These are phyloP conservation scores for Aleiodes testaceus DNA, from an alignment of 2,888 invertebrate genomes.

Conservation along the genomic window DNA sequence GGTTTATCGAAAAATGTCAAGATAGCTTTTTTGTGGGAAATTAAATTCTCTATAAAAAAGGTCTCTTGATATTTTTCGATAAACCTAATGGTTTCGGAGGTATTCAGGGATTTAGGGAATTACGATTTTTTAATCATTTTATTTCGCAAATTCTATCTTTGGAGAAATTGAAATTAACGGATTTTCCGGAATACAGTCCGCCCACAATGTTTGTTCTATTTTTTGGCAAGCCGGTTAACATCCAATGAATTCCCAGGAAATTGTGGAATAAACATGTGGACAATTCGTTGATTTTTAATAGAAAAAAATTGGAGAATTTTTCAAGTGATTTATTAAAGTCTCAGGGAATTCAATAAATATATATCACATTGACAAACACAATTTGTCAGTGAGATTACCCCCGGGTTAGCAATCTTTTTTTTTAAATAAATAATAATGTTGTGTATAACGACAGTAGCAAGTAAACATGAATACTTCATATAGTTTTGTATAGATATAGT, in stretches of 20 bases:
- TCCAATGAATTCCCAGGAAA: background rate
- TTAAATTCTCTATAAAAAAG: no score
- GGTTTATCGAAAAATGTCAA: no score
- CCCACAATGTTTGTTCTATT: slow-evolving; percentile 4
- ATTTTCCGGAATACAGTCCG: slow-evolving; percentile 16
- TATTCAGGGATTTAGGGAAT: background rate
- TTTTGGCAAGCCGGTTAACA: background rate
- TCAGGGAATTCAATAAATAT: background rate
- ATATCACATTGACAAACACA: background rate
- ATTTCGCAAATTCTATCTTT: background rate
- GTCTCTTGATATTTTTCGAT: no score
- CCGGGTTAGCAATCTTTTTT: no score
- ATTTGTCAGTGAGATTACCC: no score
- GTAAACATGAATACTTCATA: slow-evolving; percentile 7
- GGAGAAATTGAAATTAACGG: background rate
- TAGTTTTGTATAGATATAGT: slow-evolving; percentile 39
- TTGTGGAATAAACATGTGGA: background rate
- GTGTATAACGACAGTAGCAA: slow-evolving; percentile 1
- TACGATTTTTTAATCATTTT: background rate
- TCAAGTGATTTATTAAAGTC: no score
- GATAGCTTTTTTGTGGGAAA: no score
- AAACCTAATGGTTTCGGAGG: no score
- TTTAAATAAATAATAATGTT: no score
- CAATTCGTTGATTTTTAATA: background rate
- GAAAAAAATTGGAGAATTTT: no score